Percentiles rank a stretch among this genome's conserved stretches.
Conservation (phyloP, 2,888 invertebrate species). For the Luperina testacea region DNA sequence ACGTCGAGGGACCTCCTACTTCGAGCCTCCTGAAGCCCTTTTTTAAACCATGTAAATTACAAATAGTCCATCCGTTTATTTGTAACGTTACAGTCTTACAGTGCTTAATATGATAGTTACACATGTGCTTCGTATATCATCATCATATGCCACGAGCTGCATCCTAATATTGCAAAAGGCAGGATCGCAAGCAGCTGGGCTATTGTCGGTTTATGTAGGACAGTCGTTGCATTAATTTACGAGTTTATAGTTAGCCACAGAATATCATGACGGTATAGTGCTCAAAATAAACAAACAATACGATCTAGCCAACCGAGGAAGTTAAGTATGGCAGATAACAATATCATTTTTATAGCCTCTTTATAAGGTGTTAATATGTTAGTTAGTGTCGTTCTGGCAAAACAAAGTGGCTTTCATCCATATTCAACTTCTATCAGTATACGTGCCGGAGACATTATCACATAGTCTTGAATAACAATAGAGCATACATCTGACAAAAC, state of each 20-base stretch:
- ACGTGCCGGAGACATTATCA: not conserved
- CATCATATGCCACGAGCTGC: not conserved
- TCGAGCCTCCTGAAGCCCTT: too few species aligned
- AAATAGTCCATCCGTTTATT: too few species aligned
- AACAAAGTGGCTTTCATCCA: not conserved
- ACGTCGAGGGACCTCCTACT: too few species aligned
- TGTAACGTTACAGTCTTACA: too few species aligned
- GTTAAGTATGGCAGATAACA: constrained; percentile 1
- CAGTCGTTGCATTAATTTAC: constrained; percentile 23
- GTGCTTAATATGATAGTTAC: not conserved
- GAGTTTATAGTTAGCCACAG: constrained; percentile 13
- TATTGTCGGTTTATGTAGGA: constrained; percentile 28
- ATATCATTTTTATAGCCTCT: not conserved
- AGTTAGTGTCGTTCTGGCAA: not conserved
- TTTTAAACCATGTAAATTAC: too few species aligned
- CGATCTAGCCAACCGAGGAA: not conserved
- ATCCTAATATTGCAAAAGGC: constrained; percentile 13
- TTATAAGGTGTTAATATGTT: not conserved
- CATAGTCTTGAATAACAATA: not conserved
- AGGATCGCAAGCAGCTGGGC: constrained; percentile 5
- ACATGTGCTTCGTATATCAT: too few species aligned
- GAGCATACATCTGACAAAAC: not conserved
- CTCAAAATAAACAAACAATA: constrained; percentile 22
- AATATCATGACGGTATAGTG: not conserved
- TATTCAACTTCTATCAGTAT: not conserved